A percentile compares a stretch with the other conserved stretches of the same genome.
Evolutionary conservation across 2,888 invertebrate species (phyloP).

Genomic region (Cephus pulcher): DNA sequence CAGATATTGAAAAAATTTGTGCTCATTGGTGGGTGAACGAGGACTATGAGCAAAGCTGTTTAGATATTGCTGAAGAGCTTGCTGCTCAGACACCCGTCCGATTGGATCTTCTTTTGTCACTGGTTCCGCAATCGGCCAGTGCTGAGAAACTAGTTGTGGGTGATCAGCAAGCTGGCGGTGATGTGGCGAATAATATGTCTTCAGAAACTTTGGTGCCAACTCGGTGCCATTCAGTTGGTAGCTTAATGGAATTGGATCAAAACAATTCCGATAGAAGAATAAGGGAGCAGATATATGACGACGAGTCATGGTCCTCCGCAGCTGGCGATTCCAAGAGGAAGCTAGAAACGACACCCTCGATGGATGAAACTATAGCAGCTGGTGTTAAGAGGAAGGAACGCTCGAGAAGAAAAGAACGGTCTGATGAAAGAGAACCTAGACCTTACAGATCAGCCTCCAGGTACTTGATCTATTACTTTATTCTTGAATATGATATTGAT

Average conservation of each 20-base stretch:
- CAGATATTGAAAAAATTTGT: conserved; percentile 94
- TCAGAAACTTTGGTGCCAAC: conserved; percentile 64
- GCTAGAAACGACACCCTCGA: conserved; percentile 80
- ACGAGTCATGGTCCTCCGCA: conserved; percentile 66
- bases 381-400: conserved; percentile 74
- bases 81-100: conserved; percentile 93
- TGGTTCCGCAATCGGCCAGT: conserved; percentile 82
- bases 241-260: conserved; percentile 77
- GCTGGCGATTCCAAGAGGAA: conserved; percentile 77
- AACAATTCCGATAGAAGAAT: conserved; percentile 80
- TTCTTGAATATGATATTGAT: conserved; percentile 3
- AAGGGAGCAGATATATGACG: conserved; percentile 78
- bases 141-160: conserved; percentile 77
- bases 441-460: conserved; percentile 50
- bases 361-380: conserved; percentile 68
- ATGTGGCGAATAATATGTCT: conserved; percentile 48
- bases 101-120: conserved; percentile 85
- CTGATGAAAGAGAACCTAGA: conserved; percentile 51
- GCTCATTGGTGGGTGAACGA: conserved; percentile 98
- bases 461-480: conserved; percentile 25
- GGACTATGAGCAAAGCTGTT: conserved; percentile 83
- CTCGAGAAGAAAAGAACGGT: conserved; percentile 53
- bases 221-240: conserved; percentile 78
- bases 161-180: conserved; percentile 61
- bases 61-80: conserved; percentile 87